phyloP scores from a whole-genome alignment of 2,113 vertebrate genomes.

The Callipepla squamata region DNA sequence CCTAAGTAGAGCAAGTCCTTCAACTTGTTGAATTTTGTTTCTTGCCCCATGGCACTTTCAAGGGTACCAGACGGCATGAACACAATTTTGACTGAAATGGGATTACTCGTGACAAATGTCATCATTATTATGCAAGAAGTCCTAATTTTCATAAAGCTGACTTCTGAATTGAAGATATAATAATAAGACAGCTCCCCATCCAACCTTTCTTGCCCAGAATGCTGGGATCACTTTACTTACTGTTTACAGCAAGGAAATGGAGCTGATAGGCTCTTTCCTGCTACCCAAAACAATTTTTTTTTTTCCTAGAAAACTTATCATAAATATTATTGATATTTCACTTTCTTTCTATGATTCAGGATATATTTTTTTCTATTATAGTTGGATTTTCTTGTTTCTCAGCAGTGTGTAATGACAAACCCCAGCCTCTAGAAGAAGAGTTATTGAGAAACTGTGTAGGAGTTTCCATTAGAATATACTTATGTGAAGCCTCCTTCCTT shows the following conservation, averaged over 20 bases:
- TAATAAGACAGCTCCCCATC: background rate
- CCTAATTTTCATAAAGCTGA: background rate
- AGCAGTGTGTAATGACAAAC: background rate
- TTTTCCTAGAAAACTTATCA: background rate
- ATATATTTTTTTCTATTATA: background rate
- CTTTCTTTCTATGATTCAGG: background rate
- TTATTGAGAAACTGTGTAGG: background rate
- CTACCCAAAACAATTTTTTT: background rate
- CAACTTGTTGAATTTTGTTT: background rate
- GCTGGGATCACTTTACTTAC: background rate
- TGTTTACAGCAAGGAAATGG: background rate
- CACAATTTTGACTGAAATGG: background rate
- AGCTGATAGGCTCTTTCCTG: background rate
- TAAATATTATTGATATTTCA: background rate
- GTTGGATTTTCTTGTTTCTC: background rate
- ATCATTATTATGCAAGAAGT: background rate
- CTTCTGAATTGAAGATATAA: background rate
- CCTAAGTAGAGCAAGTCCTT: accelerated
- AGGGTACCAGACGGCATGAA: background rate
- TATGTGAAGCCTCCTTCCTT: background rate
- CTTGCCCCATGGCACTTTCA: background rate
- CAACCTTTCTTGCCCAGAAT: background rate
- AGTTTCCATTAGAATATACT: background rate
- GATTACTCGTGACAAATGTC: background rate
- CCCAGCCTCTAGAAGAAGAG: background rate